phyloP scores from a whole-genome alignment of 2,113 vertebrate species.

The Neofelis nebulosa region DNA sequence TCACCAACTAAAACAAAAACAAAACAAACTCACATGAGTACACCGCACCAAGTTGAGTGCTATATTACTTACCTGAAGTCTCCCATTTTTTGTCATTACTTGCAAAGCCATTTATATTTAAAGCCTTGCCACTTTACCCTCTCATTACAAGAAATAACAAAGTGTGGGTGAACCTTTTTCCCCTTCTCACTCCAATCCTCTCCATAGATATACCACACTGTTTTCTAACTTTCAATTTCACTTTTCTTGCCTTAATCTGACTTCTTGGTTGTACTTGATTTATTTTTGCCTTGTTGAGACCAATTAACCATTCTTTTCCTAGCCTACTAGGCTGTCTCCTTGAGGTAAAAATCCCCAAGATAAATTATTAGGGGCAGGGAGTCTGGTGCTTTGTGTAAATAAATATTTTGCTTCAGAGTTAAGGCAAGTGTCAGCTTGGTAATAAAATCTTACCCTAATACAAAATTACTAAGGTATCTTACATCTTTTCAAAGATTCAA shows the following conservation, averaged over 20 bases:
- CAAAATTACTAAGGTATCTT: not conserved
- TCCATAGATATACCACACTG: not conserved
- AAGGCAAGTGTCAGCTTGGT: not conserved
- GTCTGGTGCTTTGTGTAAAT: not conserved
- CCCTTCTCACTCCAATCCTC: conserved; percentile 2
- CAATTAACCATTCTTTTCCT: conserved; percentile 28
- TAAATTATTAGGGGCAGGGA: not conserved
- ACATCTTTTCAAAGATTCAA: conserved; percentile 23
- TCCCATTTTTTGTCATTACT: not conserved
- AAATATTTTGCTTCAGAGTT: conserved; percentile 19
- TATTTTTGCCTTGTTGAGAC: conserved; percentile 9
- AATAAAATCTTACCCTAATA: not conserved
- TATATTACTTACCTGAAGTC: not conserved
- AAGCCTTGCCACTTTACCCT: not conserved
- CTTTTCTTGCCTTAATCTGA: not conserved
- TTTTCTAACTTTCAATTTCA: not conserved
- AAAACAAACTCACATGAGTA: not conserved
- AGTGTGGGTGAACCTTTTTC: not conserved
- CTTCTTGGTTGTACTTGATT: not conserved
- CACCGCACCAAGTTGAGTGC: not conserved
- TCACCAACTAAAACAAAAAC: not conserved
- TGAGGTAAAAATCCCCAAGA: not conserved
- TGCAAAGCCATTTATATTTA: conserved; percentile 9
- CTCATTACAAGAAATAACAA: not conserved
- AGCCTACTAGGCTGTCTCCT: not conserved